Evolutionary conservation across 2,797 vertebrate species (phyloP), one percentile per base, ranked within the genome.

Genomic region (Schizopygopsis pylzovi): DNA sequence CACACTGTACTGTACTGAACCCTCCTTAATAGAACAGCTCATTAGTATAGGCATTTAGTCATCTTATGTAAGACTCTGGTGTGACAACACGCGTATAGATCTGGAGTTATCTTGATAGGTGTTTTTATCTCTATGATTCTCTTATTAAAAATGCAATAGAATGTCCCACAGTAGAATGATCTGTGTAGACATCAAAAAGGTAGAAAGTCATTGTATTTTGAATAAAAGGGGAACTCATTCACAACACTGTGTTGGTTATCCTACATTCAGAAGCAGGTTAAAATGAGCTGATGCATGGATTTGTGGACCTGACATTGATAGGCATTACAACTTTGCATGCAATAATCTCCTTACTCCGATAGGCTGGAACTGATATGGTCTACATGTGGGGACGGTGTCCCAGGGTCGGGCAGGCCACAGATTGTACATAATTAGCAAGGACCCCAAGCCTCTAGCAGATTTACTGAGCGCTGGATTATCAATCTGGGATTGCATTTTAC

Each of bases 311-410:
- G 89, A 94, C 89, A 90, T 76, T 90, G 88, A 90, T 88, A 71
- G 78, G 93, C 88, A 93, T 94, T 94, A 94, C 81, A 90, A 92
- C 78, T 45, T 90, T 82, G 83, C 86, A 88, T 91, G 88, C 85
- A 89, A 81, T 95, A 94, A 95, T 95, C 93, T 92, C 90, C 92
- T 95, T 92, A 95, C 90, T 89, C 84, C 89, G 90, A 92, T 89
- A 90, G 87, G 85, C 82, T 90, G 81, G 92, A 87, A 87, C 82
- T 82, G 84, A 75, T 79, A 83, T 88, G 85, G 87, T 78, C 75
- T 81, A 49, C 3, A 61, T 81, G 61, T 86, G 43, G 91, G 86
- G 83, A 85, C 45, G 37, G 5, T 87, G 59, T 81, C 72, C 81
- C 52, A 82, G 56, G 83, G 80, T 86, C 68, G 84, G 80, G 76